Evolutionary conservation across 2,113 vertebrate species (phyloP), one percentile per base, ranked within the genome.

Genomic region (Clarias batrachus): DNA sequence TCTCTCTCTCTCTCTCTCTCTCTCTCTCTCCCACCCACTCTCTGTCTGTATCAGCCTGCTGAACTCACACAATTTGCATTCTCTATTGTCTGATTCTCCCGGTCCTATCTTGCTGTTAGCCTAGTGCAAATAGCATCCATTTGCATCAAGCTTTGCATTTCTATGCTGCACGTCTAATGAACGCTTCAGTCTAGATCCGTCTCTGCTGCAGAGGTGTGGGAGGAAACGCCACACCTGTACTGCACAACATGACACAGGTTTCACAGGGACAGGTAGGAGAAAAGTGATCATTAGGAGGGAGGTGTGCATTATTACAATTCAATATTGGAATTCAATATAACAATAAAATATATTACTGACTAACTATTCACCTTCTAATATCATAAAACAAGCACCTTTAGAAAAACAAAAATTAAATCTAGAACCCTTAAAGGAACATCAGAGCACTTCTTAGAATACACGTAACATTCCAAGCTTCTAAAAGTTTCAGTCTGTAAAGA

Each of bases 101-200:
- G 17, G 16, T 77, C 80, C 85, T 68, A 56, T 86, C 81, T 77
- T 13, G 0, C 65, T 76, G 81, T 88, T 89, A 89, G 68, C 85
- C 86, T 84, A 81, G 70, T 85, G 85, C 89, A 88, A 88, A 90
- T 83, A 60, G 73, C 33, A 77, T 27, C 68, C 33, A 89, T 90
- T 89, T 85, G 81, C 23, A 82, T 89, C 57, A 70, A 63, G 23
- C 79, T 90, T 90, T 89, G 87, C 87, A 90, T 90, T 87, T 89
- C 71, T 87, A 81, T 89, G 57, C 74, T 30, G 25, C 86, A 74
- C 16, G 59, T 79, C 81, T 85, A 82, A 80, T 77, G 79, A 78
- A 88, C 23, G 59, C 54, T 85, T 70, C 81, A 78, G 21, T 65
- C 71, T 48, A 54, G 80, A 52, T 81, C 57, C 19, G 41, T 85